Evolutionary conservation across 23 tunicate genomes (phyloP).

Genomic region (Pegea sp.): DNA sequence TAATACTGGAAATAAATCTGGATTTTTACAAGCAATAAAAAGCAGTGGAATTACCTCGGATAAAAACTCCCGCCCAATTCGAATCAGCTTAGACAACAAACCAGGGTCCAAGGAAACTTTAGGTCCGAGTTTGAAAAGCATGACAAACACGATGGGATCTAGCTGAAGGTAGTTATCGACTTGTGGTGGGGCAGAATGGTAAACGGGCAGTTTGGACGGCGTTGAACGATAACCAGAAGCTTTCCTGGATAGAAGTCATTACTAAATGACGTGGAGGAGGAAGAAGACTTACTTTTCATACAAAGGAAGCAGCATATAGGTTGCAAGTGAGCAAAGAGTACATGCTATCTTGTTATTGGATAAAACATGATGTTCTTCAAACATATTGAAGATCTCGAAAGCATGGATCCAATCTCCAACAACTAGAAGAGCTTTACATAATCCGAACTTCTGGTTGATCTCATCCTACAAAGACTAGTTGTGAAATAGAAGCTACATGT

Average conservation of each 20-base stretch:
- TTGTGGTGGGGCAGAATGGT: constrained; percentile 10
- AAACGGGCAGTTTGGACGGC: constrained; percentile 5
- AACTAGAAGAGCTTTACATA: constrained; percentile 58
- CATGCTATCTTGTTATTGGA: constrained; percentile 44
- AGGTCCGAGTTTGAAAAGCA: constrained; percentile 53
- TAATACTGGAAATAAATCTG: constrained; percentile 24
- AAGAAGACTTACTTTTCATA: constrained; percentile 22
- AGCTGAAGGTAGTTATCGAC: constrained; percentile 19
- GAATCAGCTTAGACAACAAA: constrained; percentile 34
- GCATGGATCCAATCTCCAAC: constrained; percentile 88
- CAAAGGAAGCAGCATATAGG: constrained; percentile 59
- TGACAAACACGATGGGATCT: constrained; percentile 18
- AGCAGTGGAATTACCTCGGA: constrained; percentile 13
- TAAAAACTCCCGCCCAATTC: constrained; percentile 41
- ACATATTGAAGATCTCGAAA: constrained; percentile 34
- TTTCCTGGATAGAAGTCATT: neutral
- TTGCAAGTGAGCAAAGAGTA: constrained; percentile 41
- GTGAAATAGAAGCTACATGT: neutral
- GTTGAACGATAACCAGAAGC: constrained; percentile 3
- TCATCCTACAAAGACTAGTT: neutral
- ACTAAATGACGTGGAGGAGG: neutral
- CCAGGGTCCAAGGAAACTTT: constrained; percentile 44
- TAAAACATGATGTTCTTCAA: constrained; percentile 34
- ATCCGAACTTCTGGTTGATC: constrained; percentile 84
- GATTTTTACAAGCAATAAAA: too few relatives aligned